These are phyloP conservation scores for Odontophorus gujanensis DNA, from an alignment of 2,113 vertebrate genomes.

Conservation along the genomic window DNA sequence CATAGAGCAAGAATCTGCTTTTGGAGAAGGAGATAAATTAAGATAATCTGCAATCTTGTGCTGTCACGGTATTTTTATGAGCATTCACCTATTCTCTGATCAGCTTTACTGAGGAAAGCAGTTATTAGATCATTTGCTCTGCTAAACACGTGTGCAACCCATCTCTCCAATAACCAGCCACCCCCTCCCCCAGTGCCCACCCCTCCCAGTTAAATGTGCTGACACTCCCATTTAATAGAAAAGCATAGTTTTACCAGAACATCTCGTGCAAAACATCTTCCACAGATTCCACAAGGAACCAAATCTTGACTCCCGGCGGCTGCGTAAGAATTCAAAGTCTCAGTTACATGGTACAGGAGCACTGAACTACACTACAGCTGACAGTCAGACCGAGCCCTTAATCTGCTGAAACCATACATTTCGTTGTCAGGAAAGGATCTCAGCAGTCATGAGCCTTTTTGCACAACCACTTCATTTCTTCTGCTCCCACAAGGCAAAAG, in stretches of 20 bases:
- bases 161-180: background rate
- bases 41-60: background rate
- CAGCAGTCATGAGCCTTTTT: background rate
- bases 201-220: constrained; percentile 47
- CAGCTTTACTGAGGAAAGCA: background rate
- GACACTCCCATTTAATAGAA: background rate
- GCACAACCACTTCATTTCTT: background rate
- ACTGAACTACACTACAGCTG: background rate
- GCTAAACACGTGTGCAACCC: constrained; percentile 39
- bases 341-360: background rate
- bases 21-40: background rate
- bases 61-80: background rate
- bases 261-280: constrained; percentile 71
- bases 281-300: constrained; percentile 64
- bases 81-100: background rate
- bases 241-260: constrained; percentile 69
- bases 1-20: background rate
- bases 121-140: background rate
- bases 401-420: background rate
- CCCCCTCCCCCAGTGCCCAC: background rate
- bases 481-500: background rate
- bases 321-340: constrained; percentile 63
- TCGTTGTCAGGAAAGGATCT: background rate
- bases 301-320: constrained; percentile 56
- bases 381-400: background rate